Evolutionary conservation across 2,888 invertebrate species (phyloP).

Genomic region (Ypsolopha scabrella): DNA sequence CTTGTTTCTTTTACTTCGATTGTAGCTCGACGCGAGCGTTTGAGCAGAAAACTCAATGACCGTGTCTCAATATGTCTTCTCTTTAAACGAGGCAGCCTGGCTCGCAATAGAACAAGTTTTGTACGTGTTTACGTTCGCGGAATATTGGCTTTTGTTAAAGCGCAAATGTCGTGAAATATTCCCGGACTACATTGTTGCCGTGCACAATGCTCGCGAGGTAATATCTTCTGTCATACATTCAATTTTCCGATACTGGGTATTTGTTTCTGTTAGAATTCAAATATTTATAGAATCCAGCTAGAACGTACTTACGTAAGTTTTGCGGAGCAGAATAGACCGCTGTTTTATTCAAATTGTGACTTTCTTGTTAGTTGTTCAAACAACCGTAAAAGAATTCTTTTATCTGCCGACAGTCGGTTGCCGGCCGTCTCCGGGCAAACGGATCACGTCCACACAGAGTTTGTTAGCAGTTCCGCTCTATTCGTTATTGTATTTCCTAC

Average conservation of each 20-base stretch:
- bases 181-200: constrained; percentile 14
- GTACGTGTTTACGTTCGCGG: constrained; percentile 43
- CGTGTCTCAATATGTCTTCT: constrained; percentile 54
- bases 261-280: not conserved
- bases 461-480: constrained; percentile 50
- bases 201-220: not conserved
- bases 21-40: constrained; percentile 29
- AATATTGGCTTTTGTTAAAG: constrained; percentile 47
- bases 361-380: constrained; percentile 23
- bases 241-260: not conserved
- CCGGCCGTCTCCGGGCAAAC: not conserved
- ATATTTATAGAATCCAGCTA: not conserved
- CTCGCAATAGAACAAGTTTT: constrained; percentile 46
- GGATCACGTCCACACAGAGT: constrained; percentile 30
- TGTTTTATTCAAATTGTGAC: constrained; percentile 13
- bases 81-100: constrained; percentile 56
- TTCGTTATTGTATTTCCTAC: constrained; percentile 45
- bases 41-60: constrained; percentile 60
- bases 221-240: not conserved
- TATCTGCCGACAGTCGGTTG: constrained; percentile 11
- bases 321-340: not conserved
- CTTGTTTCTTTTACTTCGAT: not conserved
- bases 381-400: constrained; percentile 25
- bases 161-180: constrained; percentile 41
- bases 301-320: not conserved